These are phyloP conservation scores for Yponomeuta cagnagella DNA, from an alignment of 2,888 invertebrate genomes.

Conservation along the genomic window DNA sequence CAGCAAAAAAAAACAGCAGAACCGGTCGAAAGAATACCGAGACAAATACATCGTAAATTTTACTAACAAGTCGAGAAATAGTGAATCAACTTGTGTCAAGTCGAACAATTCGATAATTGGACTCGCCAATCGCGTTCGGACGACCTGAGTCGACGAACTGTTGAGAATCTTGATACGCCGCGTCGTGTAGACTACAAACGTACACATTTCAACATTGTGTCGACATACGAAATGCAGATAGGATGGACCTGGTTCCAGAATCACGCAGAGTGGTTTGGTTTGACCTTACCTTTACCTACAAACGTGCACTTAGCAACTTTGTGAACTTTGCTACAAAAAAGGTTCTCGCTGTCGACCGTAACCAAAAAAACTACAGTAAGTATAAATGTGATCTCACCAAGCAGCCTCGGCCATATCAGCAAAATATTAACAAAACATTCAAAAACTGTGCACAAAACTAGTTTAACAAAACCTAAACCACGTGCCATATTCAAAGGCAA, in stretches of 20 bases:
- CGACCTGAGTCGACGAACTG: constrained; percentile 55
- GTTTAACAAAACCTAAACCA: constrained; percentile 23
- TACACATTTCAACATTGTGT: too few species aligned
- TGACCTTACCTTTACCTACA: too few species aligned
- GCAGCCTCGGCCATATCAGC: constrained; percentile 30
- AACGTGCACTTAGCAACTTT: too few species aligned
- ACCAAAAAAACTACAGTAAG: too few species aligned
- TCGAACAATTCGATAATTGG: constrained; percentile 53
- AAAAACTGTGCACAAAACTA: constrained; percentile 26
- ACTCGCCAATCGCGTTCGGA: constrained; percentile 42
- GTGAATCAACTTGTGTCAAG: constrained; percentile 50
- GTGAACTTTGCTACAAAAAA: too few species aligned
- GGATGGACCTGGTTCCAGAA: too few species aligned
- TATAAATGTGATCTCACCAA: constrained; percentile 34
- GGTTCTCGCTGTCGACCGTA: too few species aligned
- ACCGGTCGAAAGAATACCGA: neutral
- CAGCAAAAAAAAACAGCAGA: neutral
- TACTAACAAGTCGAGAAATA: constrained; percentile 38
- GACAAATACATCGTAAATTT: constrained; percentile 25
- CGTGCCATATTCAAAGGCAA: constrained; percentile 35
- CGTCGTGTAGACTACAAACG: too few species aligned
- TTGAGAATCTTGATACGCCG: too few species aligned
- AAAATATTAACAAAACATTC: constrained; percentile 19
- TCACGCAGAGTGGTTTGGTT: too few species aligned
- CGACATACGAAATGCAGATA: too few species aligned